phyloP scores from a whole-genome alignment of 2,888 invertebrate species.

The Fragum sueziense region DNA sequence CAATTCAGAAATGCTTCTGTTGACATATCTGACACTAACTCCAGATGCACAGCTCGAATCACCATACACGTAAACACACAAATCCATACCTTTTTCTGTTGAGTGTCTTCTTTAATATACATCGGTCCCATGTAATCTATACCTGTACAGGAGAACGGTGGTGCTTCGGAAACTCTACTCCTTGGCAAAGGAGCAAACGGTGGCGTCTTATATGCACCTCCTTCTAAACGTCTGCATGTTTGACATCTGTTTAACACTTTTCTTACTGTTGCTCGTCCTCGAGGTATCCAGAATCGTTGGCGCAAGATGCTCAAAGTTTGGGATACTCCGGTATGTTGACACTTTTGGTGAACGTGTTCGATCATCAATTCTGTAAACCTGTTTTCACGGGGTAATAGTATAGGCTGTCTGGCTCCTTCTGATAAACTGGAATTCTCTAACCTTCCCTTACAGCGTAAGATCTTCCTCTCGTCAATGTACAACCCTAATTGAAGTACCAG shows the following conservation, averaged over 20 bases:
- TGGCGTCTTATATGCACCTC: too few relatives aligned
- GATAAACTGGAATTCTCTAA: neutral
- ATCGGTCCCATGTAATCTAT: slow-evolving; percentile 45
- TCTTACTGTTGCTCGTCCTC: neutral
- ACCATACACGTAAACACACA: slow-evolving; percentile 9
- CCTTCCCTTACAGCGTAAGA: neutral
- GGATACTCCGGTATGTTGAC: too few relatives aligned
- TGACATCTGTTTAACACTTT: neutral
- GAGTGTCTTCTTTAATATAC: slow-evolving; percentile 16
- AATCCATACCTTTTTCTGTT: slow-evolving; percentile 6
- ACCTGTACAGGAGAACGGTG: slow-evolving; percentile 30
- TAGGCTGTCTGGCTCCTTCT: neutral
- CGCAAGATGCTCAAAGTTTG: too few relatives aligned
- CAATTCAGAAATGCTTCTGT: too few relatives aligned
- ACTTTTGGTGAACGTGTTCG: neutral
- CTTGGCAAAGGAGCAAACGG: slow-evolving; percentile 37
- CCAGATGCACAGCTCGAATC: slow-evolving; percentile 10
- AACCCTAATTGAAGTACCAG: too few relatives aligned
- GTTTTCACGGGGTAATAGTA: too few relatives aligned
- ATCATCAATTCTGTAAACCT: slow-evolving; percentile 1
- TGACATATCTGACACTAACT: too few relatives aligned
- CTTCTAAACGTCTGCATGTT: neutral
- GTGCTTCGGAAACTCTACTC: slow-evolving; percentile 26
- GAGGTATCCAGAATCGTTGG: too few relatives aligned
- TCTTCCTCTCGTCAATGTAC: neutral